phyloP scores from a whole-genome alignment of 2,113 vertebrate species.

The Brienomyrus longianalis region DNA sequence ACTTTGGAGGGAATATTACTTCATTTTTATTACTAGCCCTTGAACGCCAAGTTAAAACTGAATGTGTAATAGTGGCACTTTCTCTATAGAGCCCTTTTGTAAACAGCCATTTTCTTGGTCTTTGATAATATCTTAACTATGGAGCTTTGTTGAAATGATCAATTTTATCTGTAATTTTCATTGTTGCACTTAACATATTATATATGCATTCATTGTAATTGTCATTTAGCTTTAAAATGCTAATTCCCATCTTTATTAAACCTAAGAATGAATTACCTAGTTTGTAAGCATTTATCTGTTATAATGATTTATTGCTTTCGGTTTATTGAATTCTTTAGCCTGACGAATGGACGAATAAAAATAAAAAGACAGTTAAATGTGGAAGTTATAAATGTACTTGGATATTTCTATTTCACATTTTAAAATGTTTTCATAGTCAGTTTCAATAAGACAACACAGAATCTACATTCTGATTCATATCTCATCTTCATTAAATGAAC shows the following conservation, averaged over 20 bases:
- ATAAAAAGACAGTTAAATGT: neutral
- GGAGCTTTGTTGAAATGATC: constrained; percentile 37
- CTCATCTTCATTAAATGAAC: neutral
- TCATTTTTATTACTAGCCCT: constrained; percentile 9
- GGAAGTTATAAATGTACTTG: neutral
- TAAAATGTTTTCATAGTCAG: neutral
- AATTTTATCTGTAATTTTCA: constrained; percentile 25
- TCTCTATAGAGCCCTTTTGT: constrained; percentile 19
- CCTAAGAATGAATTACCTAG: neutral
- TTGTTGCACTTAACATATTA: constrained; percentile 42
- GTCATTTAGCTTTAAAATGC: neutral
- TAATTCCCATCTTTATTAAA: neutral
- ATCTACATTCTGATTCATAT: neutral
- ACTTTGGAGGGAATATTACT: neutral
- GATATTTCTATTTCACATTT: neutral
- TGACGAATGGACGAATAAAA: neutral
- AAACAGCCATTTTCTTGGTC: constrained; percentile 16
- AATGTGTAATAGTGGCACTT: constrained; percentile 20
- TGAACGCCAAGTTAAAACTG: constrained; percentile 24
- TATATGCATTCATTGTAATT: constrained; percentile 2
- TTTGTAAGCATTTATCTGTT: neutral
- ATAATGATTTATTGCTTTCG: neutral
- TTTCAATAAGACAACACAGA: neutral
- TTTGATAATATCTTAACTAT: constrained; percentile 39
- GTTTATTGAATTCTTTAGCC: neutral